phyloP scores from a whole-genome alignment of 2,797 vertebrate genomes.

The Decapterus maruadsi region DNA sequence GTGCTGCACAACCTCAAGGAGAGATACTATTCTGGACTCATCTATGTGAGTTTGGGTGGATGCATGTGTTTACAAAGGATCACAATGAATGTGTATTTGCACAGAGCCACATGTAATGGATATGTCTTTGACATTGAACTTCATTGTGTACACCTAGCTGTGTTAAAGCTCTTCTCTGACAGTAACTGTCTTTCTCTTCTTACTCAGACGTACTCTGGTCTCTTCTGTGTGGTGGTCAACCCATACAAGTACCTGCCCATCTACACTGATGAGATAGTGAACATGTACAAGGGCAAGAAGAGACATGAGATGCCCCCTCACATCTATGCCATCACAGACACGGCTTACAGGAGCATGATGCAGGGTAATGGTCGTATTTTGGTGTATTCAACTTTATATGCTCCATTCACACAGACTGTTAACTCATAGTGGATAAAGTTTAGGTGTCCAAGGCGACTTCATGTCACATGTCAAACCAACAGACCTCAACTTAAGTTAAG shows the following conservation, averaged over 20 bases:
- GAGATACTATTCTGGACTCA: conserved; percentile 98
- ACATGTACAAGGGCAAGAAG: conserved; percentile 99
- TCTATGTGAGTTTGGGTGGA: conserved; percentile 91
- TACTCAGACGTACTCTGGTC: conserved; percentile 94
- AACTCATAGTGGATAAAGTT: too few relatives aligned
- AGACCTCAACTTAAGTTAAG: too few relatives aligned
- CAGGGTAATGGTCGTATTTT: conserved; percentile 86
- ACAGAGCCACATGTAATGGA: not conserved
- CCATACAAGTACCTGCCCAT: conserved; percentile 98
- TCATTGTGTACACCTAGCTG: not conserved
- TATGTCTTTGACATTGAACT: too few relatives aligned
- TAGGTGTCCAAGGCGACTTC: too few relatives aligned
- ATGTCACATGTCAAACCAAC: too few relatives aligned
- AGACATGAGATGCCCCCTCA: conserved; percentile 99
- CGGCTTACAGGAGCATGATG: conserved; percentile 99
- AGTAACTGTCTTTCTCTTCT: not conserved
- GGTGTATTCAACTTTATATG: not conserved
- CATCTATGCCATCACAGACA: conserved; percentile 99
- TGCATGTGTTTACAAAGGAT: not conserved
- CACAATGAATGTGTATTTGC: not conserved
- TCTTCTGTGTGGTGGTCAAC: conserved; percentile 98
- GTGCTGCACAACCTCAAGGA: conserved; percentile 99
- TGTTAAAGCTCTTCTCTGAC: not conserved
- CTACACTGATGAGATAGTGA: conserved; percentile 96
- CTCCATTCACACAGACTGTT: too few relatives aligned